Conservation (phyloP, 2,797 vertebrate genomes). For the Hylomyscus alleni region DNA sequence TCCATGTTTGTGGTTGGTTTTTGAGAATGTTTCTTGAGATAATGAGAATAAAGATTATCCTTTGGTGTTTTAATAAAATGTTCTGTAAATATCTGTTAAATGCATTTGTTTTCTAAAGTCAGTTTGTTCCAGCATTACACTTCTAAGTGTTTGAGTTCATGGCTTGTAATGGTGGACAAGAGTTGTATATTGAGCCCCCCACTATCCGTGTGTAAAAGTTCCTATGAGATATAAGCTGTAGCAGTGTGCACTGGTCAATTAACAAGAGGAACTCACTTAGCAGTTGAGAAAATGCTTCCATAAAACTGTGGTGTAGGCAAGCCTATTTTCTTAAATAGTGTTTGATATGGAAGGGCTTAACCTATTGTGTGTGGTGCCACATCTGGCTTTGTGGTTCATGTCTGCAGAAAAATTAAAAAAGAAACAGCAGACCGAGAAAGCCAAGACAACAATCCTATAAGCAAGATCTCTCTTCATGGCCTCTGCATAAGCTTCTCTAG, state of each 20-base stretch:
- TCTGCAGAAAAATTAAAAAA: neutral
- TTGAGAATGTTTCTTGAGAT: neutral
- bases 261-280: neutral
- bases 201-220: neutral
- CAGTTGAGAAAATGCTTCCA: neutral
- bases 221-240: neutral
- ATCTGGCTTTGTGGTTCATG: neutral
- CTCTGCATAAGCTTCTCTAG: too few species aligned
- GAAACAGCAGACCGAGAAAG: neutral
- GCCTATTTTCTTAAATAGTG: neutral
- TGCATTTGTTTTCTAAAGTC: neutral
- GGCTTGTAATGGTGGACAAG: neutral
- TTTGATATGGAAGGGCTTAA: neutral
- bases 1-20: neutral
- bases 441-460: neutral
- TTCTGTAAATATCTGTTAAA: neutral
- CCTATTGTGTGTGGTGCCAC: neutral
- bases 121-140: neutral
- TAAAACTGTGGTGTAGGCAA: neutral
- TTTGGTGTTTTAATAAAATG: neutral
- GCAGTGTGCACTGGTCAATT: neutral
- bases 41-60: neutral
- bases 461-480: too few species aligned
- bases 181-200: neutral
- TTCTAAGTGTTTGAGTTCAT: neutral